phyloP scores from a whole-genome alignment of 2,888 invertebrate genomes.

The Rutpela maculata region DNA sequence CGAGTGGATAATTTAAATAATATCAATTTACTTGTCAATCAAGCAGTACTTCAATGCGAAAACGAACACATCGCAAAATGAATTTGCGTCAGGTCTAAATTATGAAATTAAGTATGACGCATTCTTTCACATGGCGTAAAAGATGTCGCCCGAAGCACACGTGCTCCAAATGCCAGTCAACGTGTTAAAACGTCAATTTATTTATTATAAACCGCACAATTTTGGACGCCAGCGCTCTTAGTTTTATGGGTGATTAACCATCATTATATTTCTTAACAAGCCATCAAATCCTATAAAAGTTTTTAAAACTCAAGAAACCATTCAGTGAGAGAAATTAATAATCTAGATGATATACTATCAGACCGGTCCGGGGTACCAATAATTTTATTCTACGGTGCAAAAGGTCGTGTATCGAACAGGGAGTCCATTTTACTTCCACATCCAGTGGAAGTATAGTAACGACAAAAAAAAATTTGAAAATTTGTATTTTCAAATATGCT shows the following conservation, averaged over 20 bases:
- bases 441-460: too few species aligned
- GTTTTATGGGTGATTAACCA: slow-evolving; percentile 1
- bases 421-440: too few species aligned
- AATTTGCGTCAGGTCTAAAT: background rate
- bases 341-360: too few species aligned
- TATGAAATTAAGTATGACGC: background rate
- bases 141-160: background rate
- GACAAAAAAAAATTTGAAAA: too few species aligned
- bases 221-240: background rate
- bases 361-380: too few species aligned
- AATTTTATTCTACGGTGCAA: too few species aligned
- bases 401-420: too few species aligned
- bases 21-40: background rate
- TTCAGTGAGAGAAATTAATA: too few species aligned
- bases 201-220: background rate
- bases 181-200: background rate
- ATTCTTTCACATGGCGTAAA: background rate
- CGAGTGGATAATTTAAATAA: background rate
- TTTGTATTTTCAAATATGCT: too few species aligned
- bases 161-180: background rate
- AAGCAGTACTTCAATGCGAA: background rate
- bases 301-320: background rate
- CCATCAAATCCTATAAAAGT: background rate
- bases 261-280: background rate
- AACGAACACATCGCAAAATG: background rate